Conservation (phyloP, 2,888 invertebrate genomes). For the Chrysolina haemoptera region DNA sequence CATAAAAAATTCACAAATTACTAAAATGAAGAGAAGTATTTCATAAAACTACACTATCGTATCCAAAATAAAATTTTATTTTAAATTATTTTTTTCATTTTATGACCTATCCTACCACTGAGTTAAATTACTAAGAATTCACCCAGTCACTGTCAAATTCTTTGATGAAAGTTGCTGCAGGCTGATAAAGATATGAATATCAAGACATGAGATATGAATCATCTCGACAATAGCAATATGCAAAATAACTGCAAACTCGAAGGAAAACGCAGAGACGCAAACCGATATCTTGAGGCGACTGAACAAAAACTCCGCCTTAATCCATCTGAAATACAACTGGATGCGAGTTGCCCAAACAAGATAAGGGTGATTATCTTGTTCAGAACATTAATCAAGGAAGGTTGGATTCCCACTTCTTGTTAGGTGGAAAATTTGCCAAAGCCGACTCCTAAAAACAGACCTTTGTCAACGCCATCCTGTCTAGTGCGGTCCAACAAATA, state of each 20-base stretch:
- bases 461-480: conserved; percentile 39
- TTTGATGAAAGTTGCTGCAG: neutral
- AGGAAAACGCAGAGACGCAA: conserved; percentile 6
- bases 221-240: conserved; percentile 13
- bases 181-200: neutral
- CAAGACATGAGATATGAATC: conserved; percentile 4
- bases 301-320: conserved; percentile 28
- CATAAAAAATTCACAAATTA: too few species aligned
- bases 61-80: too few species aligned
- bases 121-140: too few species aligned
- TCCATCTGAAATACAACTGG: conserved; percentile 25
- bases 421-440: conserved; percentile 49
- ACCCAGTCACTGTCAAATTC: neutral
- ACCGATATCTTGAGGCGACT: conserved; percentile 23
- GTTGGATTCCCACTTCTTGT: conserved; percentile 54
- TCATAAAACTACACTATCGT: too few species aligned
- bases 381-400: conserved; percentile 56
- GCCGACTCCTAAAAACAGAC: conserved; percentile 36
- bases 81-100: too few species aligned
- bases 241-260: conserved; percentile 10
- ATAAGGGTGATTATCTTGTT: conserved; percentile 59
- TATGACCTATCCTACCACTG: too few species aligned
- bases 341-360: conserved; percentile 22
- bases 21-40: too few species aligned
- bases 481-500: conserved; percentile 24